Base-by-base conservation (phyloP, 2,113 vertebrate species). In the Strix uralensis region DNA sequence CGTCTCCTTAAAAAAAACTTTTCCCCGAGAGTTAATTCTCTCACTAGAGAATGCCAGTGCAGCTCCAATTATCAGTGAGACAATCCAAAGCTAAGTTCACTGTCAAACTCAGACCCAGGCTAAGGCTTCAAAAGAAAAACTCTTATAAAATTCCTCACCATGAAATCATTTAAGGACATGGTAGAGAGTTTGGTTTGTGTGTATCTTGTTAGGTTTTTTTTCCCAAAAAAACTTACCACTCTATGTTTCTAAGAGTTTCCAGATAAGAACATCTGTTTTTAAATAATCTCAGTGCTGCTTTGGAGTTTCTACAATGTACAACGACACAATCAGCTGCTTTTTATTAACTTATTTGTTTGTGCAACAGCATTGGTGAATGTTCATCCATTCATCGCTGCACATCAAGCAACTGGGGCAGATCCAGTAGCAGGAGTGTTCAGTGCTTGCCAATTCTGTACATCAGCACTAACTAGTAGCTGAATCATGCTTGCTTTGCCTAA, bases 341-440 rank as follows among this genome's bases (percentile, higher is more conserved):
- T 95, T 96, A 96, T 95, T 94, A 94, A 85, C 89, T 85, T 94
- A 83, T 47, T 96, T 96, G 88, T 92, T 97, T 97, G 87, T 86
- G 95, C 92, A 95, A 86, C 73, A 94, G 75, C 67, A 70, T 13
- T 73, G 87, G 78, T 95, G 84, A 96, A 90, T 90, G 66, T 92
- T 92, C 89, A 72, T 89, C 77, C 77, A 87, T 94, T 97, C 93
- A 93, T 90, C 36, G 0, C 93, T 83, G 74, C 81, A 95, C 79
- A 95, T 94, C 84, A 87, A 92, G 91, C 91, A 95, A 83, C 70
- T 77, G 84, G 84, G 93, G 42, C 95, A 91, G 89, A 94, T 79
- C 71, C 84, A 96, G 96, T 65, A 97, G 95, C 84, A 70, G 72
- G 54, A 95, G 62, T 4, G 67, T 9, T 72, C 89, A 59, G 71